Evolutionary conservation across 2,888 invertebrate species (phyloP).

Genomic region (Phalangium opilio): DNA sequence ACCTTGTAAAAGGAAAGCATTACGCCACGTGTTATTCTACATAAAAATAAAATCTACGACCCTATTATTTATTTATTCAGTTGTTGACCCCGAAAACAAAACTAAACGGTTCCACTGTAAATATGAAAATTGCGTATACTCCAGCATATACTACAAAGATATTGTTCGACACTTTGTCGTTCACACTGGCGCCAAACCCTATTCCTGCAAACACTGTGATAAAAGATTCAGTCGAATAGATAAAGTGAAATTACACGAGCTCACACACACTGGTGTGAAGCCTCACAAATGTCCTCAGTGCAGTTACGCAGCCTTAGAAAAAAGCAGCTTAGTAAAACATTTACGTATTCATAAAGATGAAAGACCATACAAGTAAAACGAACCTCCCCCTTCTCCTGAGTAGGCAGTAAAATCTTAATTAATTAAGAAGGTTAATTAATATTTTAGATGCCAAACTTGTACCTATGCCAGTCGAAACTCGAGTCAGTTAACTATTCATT

Average conservation of each 20-base stretch:
- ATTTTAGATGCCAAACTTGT: slow-evolving; percentile 35
- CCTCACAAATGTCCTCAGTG: slow-evolving; percentile 32
- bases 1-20: no score
- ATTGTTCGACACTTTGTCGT: slow-evolving; percentile 29
- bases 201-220: slow-evolving; percentile 28
- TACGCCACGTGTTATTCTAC: no score
- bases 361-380: slow-evolving; percentile 36
- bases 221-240: slow-evolving; percentile 31
- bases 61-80: no score
- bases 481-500: slow-evolving; percentile 35
- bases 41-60: no score
- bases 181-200: slow-evolving; percentile 35
- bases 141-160: not conserved
- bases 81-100: no score
- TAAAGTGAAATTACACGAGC: slow-evolving; percentile 39
- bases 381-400: no score
- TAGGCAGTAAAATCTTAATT: no score
- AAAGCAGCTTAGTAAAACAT: slow-evolving; percentile 35
- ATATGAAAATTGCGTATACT: not conserved
- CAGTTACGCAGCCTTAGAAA: slow-evolving; percentile 32
- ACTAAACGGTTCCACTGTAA: not conserved
- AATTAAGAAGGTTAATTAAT: not conserved
- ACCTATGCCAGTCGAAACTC: slow-evolving; percentile 34
- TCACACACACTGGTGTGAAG: slow-evolving; percentile 39
- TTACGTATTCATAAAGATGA: slow-evolving; percentile 35